Percentiles rank a stretch among this genome's conserved stretches.
Evolutionary conservation across 30 jellyfish, hydroid and myxozoan genomes (phyloP).

Genomic region (Chrysaora quinquecirrha): DNA sequence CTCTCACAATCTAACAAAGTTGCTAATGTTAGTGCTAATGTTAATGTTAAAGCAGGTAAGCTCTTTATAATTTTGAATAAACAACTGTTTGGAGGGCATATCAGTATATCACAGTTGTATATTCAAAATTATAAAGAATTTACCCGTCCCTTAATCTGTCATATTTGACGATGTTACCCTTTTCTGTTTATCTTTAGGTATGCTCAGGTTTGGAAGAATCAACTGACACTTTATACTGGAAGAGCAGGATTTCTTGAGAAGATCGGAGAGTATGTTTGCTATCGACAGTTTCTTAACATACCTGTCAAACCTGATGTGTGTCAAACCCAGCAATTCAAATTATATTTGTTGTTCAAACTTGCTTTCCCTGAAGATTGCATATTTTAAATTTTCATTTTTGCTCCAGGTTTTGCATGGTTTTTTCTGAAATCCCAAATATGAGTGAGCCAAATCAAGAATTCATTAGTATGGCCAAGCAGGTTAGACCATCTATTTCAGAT

Average conservation of each 20-base stretch:
- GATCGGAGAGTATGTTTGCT: conserved; percentile 96
- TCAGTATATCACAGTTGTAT: too few species aligned
- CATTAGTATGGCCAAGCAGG: conserved; percentile 71
- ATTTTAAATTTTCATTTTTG: too few species aligned
- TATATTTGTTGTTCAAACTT: not conserved
- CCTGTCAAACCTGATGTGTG: not conserved
- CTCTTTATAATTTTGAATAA: too few species aligned
- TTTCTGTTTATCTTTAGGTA: conserved; percentile 57
- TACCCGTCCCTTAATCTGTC: too few species aligned
- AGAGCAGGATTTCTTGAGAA: conserved; percentile 87
- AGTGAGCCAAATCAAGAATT: conserved; percentile 91
- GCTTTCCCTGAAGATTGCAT: too few species aligned
- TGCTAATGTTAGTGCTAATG: too few species aligned
- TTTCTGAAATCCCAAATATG: conserved; percentile 90
- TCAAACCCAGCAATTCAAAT: not conserved
- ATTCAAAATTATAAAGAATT: too few species aligned
- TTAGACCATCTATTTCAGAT: too few species aligned
- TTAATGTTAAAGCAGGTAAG: too few species aligned
- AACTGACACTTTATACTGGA: conserved; percentile 92
- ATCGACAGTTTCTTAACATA: not conserved
- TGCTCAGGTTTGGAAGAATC: conserved; percentile 95
- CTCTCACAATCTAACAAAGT: too few species aligned
- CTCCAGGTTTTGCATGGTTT: conserved; percentile 94
- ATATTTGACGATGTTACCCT: too few species aligned
- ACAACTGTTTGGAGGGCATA: too few species aligned